Percentiles rank a stretch among this genome's conserved stretches.
Evolutionary conservation across 2,797 vertebrate genomes (phyloP).

Genomic region (Epinephelus awoara): DNA sequence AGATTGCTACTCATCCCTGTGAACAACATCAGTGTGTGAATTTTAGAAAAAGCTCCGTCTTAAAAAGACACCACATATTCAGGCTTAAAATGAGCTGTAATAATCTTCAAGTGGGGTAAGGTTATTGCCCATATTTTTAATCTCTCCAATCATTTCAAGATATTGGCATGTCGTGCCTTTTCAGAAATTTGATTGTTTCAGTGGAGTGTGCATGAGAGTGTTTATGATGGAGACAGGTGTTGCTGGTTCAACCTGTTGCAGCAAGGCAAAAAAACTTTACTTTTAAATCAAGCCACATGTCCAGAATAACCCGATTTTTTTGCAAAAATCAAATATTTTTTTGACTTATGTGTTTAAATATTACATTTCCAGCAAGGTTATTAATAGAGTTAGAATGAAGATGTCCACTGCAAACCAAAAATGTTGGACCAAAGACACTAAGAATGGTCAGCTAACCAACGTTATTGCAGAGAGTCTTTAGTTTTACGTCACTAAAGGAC

Average conservation of each 20-base stretch:
- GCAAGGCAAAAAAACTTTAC: not conserved
- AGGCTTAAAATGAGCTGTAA: not conserved
- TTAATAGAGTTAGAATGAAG: not conserved
- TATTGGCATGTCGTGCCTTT: not conserved
- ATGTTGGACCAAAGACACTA: conserved; percentile 61
- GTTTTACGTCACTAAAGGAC: not conserved
- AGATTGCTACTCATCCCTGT: conserved; percentile 1
- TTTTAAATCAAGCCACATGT: not conserved
- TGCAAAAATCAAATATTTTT: not conserved
- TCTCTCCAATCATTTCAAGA: not conserved
- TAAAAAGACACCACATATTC: too few relatives aligned
- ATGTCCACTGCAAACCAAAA: conserved; percentile 53
- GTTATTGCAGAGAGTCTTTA: not conserved
- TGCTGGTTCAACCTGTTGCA: conserved; percentile 14
- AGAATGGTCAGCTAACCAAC: not conserved
- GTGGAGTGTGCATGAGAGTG: not conserved
- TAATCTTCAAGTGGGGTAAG: too few relatives aligned
- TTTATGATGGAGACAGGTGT: not conserved
- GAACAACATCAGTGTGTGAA: not conserved
- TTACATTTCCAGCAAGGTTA: not conserved
- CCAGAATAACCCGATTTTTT: not conserved
- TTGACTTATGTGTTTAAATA: not conserved
- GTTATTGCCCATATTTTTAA: not conserved
- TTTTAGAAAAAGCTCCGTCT: too few relatives aligned
- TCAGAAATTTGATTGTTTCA: not conserved